Base-by-base conservation (phyloP, 35 echinoderm and acorn worm species). In the Heliocidaris erythrogramma region DNA sequence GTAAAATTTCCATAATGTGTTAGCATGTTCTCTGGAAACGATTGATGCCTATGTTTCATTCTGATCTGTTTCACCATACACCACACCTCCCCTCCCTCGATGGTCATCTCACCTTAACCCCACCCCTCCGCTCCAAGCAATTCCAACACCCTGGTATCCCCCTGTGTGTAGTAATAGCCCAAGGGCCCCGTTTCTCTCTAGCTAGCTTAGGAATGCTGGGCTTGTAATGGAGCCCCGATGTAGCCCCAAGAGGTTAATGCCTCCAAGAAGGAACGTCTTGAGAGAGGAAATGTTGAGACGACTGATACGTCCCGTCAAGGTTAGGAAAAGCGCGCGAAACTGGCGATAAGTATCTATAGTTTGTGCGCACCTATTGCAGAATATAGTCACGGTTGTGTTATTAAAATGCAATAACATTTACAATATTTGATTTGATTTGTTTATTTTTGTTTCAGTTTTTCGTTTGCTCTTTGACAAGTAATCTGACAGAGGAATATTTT, bases 201-300 rank as follows among this genome's bases (percentile, higher is more conserved):
- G 27, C 52, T 56, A 56, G 52, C 65, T 78, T 7, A n/a, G 65
- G 65, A 78, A 78, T 78, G 65, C 65, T 78, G 65, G 21, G 24
- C 21, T 78, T 78, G 65, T 78, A 78, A 78, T 78, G 65, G 65
- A 78, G 65, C 65, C 17, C 65, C 27, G 65, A n/a, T 78, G n/a
- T 5, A 78, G 65, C 65, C 65, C 27, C 65, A 5, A 78, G 65
- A 78, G 65, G 65, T 78, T 78, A 78, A 78, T 78, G 65, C 65
- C 65, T 78, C 27, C 65, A 78, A 78, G 4, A 78, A 78, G 65
- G 4, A n/a, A 78, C 65, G 65, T 78, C 65, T 78, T 78, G 18
- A 78, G 65, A 60, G 59, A 78, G 65, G 65, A 78, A 78, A 78
- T 78, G 65, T 78, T 78, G 65, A 78, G 27, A 78, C 65, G 65